A percentile compares a stretch with the other conserved stretches of the same genome.
These are phyloP conservation scores for Crotalus viridis DNA, from an alignment of 2,113 vertebrate genomes.

Conservation along the genomic window DNA sequence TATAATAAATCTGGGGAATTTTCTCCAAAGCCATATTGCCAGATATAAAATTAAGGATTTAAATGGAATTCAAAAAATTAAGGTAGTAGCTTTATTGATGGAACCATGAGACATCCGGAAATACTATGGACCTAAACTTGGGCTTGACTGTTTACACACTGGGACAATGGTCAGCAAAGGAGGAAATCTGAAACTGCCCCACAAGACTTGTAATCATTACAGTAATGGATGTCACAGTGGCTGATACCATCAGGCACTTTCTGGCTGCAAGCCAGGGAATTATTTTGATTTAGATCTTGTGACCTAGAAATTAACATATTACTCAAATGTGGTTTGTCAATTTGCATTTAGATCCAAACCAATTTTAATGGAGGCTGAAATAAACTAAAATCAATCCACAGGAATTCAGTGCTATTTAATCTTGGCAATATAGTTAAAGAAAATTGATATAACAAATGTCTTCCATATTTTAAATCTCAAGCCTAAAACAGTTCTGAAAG, in stretches of 20 bases:
- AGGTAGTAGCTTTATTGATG: not conserved
- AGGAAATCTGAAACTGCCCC: not conserved
- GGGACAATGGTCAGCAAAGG: not conserved
- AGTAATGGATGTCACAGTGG: not conserved
- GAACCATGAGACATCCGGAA: not conserved
- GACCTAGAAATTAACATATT: not conserved
- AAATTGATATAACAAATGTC: not conserved
- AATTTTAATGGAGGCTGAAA: not conserved
- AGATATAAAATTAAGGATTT: not conserved
- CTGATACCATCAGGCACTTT: not conserved
- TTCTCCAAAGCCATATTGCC: not conserved
- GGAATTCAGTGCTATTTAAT: not conserved
- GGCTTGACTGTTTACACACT: not conserved
- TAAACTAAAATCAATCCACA: not conserved
- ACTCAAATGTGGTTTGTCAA: not conserved
- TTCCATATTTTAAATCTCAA: not conserved
- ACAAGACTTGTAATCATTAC: not conserved
- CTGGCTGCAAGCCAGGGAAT: not conserved
- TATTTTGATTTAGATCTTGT: not conserved
- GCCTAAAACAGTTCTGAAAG: not conserved
- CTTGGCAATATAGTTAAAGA: not conserved
- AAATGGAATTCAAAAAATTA: not conserved
- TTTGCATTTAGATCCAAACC: not conserved
- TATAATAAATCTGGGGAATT: not conserved
- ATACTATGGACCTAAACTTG: not conserved